Conservation (phyloP, 2,888 invertebrate genomes). For the Uropetala carovei region DNA sequence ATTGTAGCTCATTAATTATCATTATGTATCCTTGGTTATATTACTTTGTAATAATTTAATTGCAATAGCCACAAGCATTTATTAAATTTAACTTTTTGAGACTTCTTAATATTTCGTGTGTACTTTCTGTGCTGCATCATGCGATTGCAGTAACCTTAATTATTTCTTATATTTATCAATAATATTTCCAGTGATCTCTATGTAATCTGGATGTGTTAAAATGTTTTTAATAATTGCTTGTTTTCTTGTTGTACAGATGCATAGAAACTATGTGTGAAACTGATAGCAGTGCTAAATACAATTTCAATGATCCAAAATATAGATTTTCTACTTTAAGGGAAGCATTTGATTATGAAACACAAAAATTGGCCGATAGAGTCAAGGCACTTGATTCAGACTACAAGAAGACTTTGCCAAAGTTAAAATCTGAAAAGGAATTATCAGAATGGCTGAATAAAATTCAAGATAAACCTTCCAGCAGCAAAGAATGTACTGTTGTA, state of each 20-base stretch:
- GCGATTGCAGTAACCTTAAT: too few relatives aligned
- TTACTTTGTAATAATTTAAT: too few relatives aligned
- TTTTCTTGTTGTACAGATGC: neutral
- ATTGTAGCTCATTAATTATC: too few relatives aligned
- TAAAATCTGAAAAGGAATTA: conserved; percentile 10
- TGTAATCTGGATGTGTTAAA: too few relatives aligned
- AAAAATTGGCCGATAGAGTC: conserved; percentile 41
- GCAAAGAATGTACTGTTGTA: conserved; percentile 27
- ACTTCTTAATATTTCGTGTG: too few relatives aligned
- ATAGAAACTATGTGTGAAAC: conserved; percentile 46
- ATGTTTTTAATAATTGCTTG: neutral
- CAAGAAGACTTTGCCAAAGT: conserved; percentile 26
- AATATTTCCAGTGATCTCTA: too few relatives aligned
- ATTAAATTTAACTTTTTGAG: too few relatives aligned
- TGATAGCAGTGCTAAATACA: neutral
- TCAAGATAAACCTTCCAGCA: conserved; percentile 21
- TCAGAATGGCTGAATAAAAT: conserved; percentile 39
- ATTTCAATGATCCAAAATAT: conserved; percentile 9
- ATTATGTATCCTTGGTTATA: too few relatives aligned
- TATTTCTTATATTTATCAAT: too few relatives aligned
- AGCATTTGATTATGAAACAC: conserved; percentile 48
- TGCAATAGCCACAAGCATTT: too few relatives aligned
- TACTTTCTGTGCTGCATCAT: too few relatives aligned
- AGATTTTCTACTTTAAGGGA: conserved; percentile 17
- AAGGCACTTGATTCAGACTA: conserved; percentile 10